Base-by-base conservation (phyloP, 2,113 vertebrate genomes). In the Seriola quinqueradiata region DNA sequence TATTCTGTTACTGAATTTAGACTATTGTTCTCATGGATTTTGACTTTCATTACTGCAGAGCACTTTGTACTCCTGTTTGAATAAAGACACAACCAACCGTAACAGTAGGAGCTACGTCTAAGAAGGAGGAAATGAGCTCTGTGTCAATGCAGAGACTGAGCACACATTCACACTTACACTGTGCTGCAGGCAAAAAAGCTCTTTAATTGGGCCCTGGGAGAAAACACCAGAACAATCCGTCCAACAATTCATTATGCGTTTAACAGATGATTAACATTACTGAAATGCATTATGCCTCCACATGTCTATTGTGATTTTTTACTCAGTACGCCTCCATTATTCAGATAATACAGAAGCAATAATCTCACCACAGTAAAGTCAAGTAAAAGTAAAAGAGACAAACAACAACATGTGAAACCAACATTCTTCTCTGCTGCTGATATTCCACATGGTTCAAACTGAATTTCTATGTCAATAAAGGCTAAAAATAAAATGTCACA, bases 151-250 rank as follows among this genome's bases (percentile, higher is more conserved):
- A 74, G 63, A 87, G 82, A 64, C 70, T 85, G 46, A 76, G 84
- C 74, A 90, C 81, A 83, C 71, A 68, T 75, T 89, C 87, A 82
- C 38, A 46, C 77, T 84, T 17, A 50, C 64, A 72, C 76, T 74
- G 25, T 9, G 70, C 84, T 81, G 55, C 81, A 75, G 88, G 89
- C 85, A 74, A 82, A 77, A 82, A 70, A 81, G 71, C 80, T 85
- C 71, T 91, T 92, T 95, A 96, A 94, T 94, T 93, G 89, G 94
- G 87, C 92, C 93, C 92, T 93, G 79, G 11, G 93, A 95, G 96
- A 95, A 93, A 93, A 92, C 82, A 88, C 84, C 73, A 82, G 80
- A 85, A 91, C 84, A 93, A 92, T 93, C 91, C 76, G 28, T 85
- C 86, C 86, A 91, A 89, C 85, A 89, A 88, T 90, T 95, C 89